These are phyloP conservation scores for Xiphophorus maculatus DNA, from an alignment of 2,113 vertebrate genomes.

Conservation along the genomic window DNA sequence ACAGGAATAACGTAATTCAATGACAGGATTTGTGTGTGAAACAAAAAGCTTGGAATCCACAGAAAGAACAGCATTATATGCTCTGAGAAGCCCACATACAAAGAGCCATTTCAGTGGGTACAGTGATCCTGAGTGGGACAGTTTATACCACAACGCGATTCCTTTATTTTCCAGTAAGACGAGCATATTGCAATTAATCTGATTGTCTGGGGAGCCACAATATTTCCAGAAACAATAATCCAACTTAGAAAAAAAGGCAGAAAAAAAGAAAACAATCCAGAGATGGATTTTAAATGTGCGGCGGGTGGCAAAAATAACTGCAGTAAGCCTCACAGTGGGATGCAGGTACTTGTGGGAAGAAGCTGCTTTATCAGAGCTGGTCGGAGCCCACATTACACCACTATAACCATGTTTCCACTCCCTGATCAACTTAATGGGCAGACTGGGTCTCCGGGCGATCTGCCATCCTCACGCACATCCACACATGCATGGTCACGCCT, in stretches of 20 bases:
- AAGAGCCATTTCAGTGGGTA: not conserved
- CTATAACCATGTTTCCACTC: constrained; percentile 53
- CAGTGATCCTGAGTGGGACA: constrained; percentile 33
- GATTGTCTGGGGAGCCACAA: constrained; percentile 12
- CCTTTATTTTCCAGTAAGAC: constrained; percentile 33
- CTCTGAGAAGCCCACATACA: not conserved
- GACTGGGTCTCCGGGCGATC: constrained; percentile 49
- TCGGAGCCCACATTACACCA: constrained; percentile 68
- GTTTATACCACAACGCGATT: constrained; percentile 31
- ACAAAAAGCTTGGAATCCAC: constrained; percentile 4
- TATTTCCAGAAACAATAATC: constrained; percentile 40
- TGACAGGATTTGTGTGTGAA: constrained; percentile 3
- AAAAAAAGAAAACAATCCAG: not conserved
- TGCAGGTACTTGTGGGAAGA: constrained; percentile 21
- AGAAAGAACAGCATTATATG: not conserved
- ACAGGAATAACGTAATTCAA: not conserved
- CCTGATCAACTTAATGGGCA: constrained; percentile 67
- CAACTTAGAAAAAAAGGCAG: constrained; percentile 47
- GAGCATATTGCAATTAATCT: constrained; percentile 27
- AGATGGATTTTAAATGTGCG: constrained; percentile 13
- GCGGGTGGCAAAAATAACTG: not conserved
- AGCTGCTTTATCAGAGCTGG: constrained; percentile 58
- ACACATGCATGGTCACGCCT: constrained; percentile 27
- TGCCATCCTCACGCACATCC: constrained; percentile 28
- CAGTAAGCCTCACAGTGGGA: constrained; percentile 16